These are phyloP conservation scores for Archivesica marissinica DNA, from an alignment of 1,140 invertebrate genomes.

Conservation along the genomic window DNA sequence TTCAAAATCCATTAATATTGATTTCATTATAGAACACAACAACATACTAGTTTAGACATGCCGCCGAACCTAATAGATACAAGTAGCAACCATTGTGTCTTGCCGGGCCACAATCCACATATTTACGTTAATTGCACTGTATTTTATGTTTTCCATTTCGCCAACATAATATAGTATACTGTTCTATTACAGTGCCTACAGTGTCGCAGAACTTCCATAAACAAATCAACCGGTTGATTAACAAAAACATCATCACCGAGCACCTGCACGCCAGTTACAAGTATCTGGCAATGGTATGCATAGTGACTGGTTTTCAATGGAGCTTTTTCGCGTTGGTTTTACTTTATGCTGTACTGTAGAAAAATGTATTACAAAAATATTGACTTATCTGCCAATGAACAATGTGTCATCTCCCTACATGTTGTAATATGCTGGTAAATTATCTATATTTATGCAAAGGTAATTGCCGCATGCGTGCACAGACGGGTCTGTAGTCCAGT, in stretches of 20 bases:
- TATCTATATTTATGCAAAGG: no score
- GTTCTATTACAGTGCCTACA: not conserved
- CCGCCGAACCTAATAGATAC: not conserved
- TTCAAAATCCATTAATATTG: not conserved
- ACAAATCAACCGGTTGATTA: not conserved
- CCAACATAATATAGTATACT: not conserved
- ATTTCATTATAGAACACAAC: not conserved
- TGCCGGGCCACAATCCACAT: not conserved
- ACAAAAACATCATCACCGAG: not conserved
- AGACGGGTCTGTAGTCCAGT: no score
- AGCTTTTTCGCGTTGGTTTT: not conserved
- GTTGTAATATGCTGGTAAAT: no score
- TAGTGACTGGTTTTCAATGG: not conserved
- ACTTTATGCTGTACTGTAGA: not conserved
- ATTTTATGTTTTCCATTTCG: not conserved
- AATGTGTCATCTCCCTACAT: not conserved
- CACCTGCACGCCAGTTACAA: constrained; percentile 50
- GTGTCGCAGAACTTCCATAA: constrained; percentile 10
- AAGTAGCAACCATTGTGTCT: not conserved
- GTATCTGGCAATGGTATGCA: constrained; percentile 59
- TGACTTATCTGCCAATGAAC: not conserved
- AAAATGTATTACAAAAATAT: not conserved
- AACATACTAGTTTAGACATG: not conserved
- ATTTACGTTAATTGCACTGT: not conserved
- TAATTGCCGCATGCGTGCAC: no score